A percentile compares a stretch with the other conserved stretches of the same genome.
phyloP scores from a whole-genome alignment of 2,888 invertebrate genomes.

The Lithophane semibrunnea region DNA sequence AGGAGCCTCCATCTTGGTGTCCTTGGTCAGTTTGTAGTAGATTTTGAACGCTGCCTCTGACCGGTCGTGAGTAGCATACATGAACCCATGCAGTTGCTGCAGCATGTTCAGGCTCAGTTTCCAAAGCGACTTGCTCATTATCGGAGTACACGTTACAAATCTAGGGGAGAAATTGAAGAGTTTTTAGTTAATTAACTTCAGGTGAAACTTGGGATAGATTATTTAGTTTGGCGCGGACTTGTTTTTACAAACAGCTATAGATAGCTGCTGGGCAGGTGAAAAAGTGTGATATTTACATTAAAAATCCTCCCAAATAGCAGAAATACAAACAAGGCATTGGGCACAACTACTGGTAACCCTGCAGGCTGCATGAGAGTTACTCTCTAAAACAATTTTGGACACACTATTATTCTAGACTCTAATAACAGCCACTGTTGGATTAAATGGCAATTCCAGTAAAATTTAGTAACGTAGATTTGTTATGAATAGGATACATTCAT shows the following conservation, averaged over 20 bases:
- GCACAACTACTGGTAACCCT: neutral
- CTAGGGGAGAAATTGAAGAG: slow-evolving; percentile 79
- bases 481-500: no score
- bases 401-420: no score
- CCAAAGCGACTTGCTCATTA: slow-evolving; percentile 92
- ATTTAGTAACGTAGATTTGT: no score
- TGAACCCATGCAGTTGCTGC: slow-evolving; percentile 85
- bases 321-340: neutral
- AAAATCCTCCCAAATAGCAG: neutral
- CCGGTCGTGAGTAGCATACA: slow-evolving; percentile 84
- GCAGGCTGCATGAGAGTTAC: neutral
- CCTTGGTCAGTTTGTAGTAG: slow-evolving; percentile 85
- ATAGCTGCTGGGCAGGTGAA: neutral
- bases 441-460: neutral
- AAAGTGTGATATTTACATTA: neutral
- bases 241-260: neutral
- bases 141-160: slow-evolving; percentile 93
- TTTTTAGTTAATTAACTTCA: neutral
- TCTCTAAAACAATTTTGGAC: neutral
- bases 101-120: slow-evolving; percentile 81
- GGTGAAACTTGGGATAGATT: neutral
- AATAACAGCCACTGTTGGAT: neutral
- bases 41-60: slow-evolving; percentile 83
- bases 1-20: slow-evolving; percentile 75
- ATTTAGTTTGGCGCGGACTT: neutral